Evolutionary conservation across 2,888 invertebrate genomes (phyloP), one percentile per base, ranked within the genome.

Genomic region (Drymonia ruficornis): DNA sequence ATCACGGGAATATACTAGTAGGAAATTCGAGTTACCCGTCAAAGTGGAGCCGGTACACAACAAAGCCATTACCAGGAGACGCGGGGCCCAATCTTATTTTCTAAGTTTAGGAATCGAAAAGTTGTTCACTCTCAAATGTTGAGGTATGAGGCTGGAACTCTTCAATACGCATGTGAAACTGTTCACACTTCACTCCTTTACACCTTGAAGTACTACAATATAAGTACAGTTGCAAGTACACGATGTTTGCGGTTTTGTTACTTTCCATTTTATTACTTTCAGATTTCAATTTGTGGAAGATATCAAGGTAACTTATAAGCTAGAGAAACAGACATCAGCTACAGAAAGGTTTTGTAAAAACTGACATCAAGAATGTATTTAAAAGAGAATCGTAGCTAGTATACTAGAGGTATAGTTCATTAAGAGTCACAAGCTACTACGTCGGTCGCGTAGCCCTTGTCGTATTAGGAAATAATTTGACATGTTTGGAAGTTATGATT

Each of bases 1-100:
- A 78, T 71, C 74, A 70, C 79, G 78, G 78, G 80, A 82, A 82
- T 82, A 83, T 79, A 72, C 74, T 71, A 67, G 78, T 61, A 72
- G 79, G 75, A 77, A 80, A 81, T 78, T 74, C 76, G 75, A 83
- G 76, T 77, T 75, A 72, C 78, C 76, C 79, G 83, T 81, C 81
- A 81, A 81, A 84, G 47, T 47, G 31, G 29, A 34, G 74, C 77
- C 78, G 70, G 81, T 81, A 87, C 87, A 89, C 84, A 87, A 87
- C 83, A 87, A 87, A 86, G 83, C 88, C 86, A 87, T 88, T 88
- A 88, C 74, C 67, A 64, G 61, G 58, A 61, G 70, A 69, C 67
- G 70, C 66, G 66, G 63, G 65, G 64, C 69, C 72, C 34, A 47
- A 47, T 47, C 47, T 47, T 47, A 85, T 86, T 82, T 81, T 73